These are phyloP conservation scores for Tamandua tetradactyla DNA, from an alignment of 2,797 vertebrate species.

Conservation along the genomic window DNA sequence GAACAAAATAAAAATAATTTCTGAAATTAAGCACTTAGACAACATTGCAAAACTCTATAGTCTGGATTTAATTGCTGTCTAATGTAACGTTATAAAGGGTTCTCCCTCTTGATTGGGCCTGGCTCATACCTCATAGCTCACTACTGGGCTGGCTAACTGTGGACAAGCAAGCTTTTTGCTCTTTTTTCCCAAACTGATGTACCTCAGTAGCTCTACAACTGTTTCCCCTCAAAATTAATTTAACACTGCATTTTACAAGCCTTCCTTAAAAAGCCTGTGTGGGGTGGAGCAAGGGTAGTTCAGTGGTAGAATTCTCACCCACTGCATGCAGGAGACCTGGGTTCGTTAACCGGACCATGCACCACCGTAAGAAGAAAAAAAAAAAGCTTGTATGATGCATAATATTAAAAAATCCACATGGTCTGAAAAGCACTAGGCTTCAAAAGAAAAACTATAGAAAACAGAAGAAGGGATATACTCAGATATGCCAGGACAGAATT, in stretches of 20 bases:
- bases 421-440: background rate
- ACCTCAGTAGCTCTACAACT: background rate
- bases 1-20: background rate
- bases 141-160: background rate
- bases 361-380: too few relatives aligned
- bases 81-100: background rate
- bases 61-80: background rate
- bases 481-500: background rate
- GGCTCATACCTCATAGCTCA: background rate
- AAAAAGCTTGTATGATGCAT: too few relatives aligned
- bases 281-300: too few relatives aligned
- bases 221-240: background rate
- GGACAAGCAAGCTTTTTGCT: background rate
- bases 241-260: background rate
- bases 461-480: background rate
- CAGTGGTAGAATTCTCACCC: too few relatives aligned
- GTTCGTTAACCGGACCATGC: too few relatives aligned
- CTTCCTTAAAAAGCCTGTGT: background rate
- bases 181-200: background rate
- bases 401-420: too few relatives aligned
- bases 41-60: background rate
- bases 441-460: background rate
- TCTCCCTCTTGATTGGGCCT: background rate
- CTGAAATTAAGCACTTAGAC: background rate
- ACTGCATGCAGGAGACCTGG: too few relatives aligned